phyloP scores from a whole-genome alignment of 2,797 vertebrate species.

The Balearica regulorum region DNA sequence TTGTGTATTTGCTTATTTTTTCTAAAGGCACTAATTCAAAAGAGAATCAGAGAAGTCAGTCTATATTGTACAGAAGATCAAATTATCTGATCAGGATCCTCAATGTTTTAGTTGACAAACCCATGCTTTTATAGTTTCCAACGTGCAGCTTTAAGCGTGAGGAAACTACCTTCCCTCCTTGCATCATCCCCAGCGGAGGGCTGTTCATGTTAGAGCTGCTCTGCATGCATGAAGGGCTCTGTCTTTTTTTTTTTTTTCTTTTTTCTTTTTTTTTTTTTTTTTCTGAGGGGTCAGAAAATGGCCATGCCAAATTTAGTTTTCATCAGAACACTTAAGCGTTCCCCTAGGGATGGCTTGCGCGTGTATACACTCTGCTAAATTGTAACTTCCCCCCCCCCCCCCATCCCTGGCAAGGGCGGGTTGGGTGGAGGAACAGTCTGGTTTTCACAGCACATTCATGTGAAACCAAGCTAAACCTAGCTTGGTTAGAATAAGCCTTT shows the following conservation, averaged over 20 bases:
- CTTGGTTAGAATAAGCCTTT: not conserved
- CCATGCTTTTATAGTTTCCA: not conserved
- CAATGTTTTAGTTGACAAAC: not conserved
- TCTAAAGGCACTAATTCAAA: not conserved
- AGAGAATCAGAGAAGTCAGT: not conserved
- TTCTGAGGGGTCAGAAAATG: constrained; percentile 29
- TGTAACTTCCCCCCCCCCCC: too few relatives aligned
- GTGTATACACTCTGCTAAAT: not conserved
- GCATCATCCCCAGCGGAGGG: not conserved
- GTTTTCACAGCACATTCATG: not conserved
- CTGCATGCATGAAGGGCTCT: not conserved
- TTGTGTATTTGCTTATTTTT: not conserved
- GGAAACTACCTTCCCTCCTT: not conserved
- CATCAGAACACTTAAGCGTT: not conserved
- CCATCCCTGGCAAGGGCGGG: not conserved
- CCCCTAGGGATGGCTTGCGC: not conserved
- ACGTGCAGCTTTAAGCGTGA: accelerated
- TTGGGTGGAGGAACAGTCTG: not conserved
- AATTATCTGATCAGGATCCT: not conserved
- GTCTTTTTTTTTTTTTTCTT: not conserved
- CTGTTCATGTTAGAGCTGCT: not conserved
- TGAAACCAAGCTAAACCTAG: not conserved
- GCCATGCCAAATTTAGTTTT: constrained; percentile 26
- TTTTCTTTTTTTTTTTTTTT: not conserved
- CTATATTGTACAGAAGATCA: not conserved